phyloP scores from a whole-genome alignment of 2,888 invertebrate species.

The Platycheirus rosarum region DNA sequence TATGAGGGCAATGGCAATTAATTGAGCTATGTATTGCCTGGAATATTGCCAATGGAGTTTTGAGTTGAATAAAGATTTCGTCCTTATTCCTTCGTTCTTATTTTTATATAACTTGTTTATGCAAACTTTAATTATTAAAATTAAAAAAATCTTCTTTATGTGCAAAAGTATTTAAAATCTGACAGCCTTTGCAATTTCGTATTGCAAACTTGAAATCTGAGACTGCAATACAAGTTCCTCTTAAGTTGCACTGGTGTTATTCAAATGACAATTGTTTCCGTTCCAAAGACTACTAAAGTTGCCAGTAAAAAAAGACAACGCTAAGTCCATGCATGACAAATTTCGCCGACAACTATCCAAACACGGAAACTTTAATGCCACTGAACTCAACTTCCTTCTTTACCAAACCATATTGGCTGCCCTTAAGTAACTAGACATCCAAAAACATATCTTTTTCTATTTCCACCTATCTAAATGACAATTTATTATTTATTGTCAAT shows the following conservation, averaged over 20 bases:
- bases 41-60: too few relatives aligned
- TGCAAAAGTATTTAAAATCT: too few relatives aligned
- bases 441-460: slow-evolving; percentile 27
- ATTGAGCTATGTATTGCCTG: too few relatives aligned
- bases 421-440: slow-evolving; percentile 18
- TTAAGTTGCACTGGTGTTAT: not conserved
- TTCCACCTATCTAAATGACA: slow-evolving; percentile 31
- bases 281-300: not conserved
- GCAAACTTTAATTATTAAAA: too few relatives aligned
- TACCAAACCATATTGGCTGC: not conserved
- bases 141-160: too few relatives aligned
- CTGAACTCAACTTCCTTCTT: slow-evolving; percentile 58
- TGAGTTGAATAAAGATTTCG: too few relatives aligned
- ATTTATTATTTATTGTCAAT: slow-evolving; percentile 30
- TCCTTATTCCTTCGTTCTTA: too few relatives aligned
- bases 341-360: slow-evolving; percentile 19
- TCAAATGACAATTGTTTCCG: slow-evolving; percentile 15
- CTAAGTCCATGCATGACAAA: not conserved
- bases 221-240: not conserved
- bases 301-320: not conserved
- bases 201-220: not conserved
- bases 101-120: too few relatives aligned
- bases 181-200: too few relatives aligned
- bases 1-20: too few relatives aligned
- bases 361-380: slow-evolving; percentile 46